Conservation (phyloP, 1,140 invertebrate species). For the Coptotermes formosanus region DNA sequence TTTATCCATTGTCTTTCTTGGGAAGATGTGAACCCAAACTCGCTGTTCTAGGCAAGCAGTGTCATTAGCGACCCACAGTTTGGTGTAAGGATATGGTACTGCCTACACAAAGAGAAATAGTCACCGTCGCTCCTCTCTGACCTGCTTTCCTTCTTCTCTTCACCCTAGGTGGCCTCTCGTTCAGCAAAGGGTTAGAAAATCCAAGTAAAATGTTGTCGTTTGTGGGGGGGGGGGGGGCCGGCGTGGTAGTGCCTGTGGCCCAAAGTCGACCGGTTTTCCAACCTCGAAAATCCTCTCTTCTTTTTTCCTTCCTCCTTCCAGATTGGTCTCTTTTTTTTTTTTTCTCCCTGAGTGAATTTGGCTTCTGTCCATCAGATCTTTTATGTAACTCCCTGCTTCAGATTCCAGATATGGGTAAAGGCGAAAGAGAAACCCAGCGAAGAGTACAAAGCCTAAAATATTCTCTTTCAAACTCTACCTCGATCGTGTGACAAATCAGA, state of each 20-base stretch:
- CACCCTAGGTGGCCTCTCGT: neutral
- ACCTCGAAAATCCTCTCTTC: neutral
- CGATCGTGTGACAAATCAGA: neutral
- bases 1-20: neutral
- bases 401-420: neutral
- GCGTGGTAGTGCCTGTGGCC: neutral
- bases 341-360: neutral
- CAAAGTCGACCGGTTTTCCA: neutral
- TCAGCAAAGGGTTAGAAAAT: slow-evolving; percentile 16
- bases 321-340: neutral
- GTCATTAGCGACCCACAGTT: neutral
- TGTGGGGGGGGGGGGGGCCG: neutral
- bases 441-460: neutral
- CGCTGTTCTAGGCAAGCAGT: neutral
- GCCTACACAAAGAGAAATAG: neutral
- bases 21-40: neutral
- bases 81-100: neutral
- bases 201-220: neutral
- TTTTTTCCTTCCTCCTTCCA: neutral
- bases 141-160: neutral
- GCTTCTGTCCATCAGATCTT: neutral
- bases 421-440: neutral
- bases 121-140: neutral
- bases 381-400: neutral
- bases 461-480: neutral